These are phyloP conservation scores for Platycheirus rosarum DNA, from an alignment of 2,888 invertebrate genomes.

Conservation along the genomic window DNA sequence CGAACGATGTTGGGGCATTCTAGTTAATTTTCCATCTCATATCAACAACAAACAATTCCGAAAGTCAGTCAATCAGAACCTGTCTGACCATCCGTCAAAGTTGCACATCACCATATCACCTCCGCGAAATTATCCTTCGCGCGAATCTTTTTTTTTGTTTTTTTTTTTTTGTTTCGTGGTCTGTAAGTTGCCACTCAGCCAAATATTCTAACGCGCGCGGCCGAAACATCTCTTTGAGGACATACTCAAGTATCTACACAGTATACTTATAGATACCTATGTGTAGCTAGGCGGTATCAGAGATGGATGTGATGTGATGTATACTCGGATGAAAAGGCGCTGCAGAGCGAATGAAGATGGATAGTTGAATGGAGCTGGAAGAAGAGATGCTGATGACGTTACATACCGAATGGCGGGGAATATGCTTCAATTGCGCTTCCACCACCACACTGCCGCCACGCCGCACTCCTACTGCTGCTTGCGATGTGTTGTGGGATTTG, in stretches of 20 bases:
- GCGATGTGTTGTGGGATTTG: constrained; percentile 73
- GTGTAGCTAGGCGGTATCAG: constrained; percentile 23
- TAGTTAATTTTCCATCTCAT: constrained; percentile 75
- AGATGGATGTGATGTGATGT: constrained; percentile 57
- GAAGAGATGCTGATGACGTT: constrained; percentile 72
- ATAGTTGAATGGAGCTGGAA: constrained; percentile 71
- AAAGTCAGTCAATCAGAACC: constrained; percentile 76
- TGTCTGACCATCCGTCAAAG: constrained; percentile 75
- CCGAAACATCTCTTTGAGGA: constrained; percentile 50
- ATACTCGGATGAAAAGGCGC: constrained; percentile 50
- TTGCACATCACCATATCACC: constrained; percentile 75
- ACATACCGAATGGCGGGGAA: constrained; percentile 74
- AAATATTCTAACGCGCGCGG: constrained; percentile 57
- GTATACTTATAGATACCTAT: constrained; percentile 4
- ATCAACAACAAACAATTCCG: constrained; percentile 75
- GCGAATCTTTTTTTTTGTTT: constrained; percentile 63
- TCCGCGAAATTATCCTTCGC: constrained; percentile 75
- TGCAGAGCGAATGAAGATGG: constrained; percentile 69
- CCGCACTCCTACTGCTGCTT: constrained; percentile 24
- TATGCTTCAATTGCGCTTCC: constrained; percentile 72
- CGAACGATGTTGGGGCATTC: constrained; percentile 45
- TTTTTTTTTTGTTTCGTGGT: constrained; percentile 1
- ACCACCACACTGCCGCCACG: background rate
- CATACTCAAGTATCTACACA: constrained; percentile 24
- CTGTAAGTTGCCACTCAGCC: constrained; percentile 67